These are phyloP conservation scores for Odontamblyopus lacepedii DNA, from an alignment of 2,797 vertebrate species.

Conservation along the genomic window DNA sequence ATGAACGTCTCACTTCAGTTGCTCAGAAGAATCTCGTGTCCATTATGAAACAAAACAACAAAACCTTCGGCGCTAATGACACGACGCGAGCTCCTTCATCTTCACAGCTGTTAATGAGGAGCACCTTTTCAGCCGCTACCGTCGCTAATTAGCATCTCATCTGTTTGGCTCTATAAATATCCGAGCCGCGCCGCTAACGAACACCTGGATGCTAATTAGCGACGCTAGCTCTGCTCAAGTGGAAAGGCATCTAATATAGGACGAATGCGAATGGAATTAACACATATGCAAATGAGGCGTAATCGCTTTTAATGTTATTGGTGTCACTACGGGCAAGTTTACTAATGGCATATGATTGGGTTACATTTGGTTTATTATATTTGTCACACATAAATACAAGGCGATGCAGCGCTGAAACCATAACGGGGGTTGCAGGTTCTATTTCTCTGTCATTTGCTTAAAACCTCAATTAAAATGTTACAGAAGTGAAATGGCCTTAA, in stretches of 20 bases:
- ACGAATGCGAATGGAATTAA: background rate
- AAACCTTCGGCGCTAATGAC: background rate
- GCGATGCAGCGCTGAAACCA: too few relatives aligned
- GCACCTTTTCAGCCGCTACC: slow-evolving; percentile 1
- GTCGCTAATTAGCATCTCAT: slow-evolving; percentile 4
- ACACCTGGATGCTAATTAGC: slow-evolving; percentile 32
- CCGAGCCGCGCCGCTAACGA: slow-evolving; percentile 16
- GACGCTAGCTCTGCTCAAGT: slow-evolving; percentile 1
- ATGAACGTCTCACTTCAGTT: background rate
- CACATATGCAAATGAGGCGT: background rate
- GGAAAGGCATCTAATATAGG: background rate
- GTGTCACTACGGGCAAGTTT: too few relatives aligned
- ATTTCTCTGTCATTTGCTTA: too few relatives aligned
- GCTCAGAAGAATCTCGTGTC: background rate
- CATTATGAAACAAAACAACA: background rate
- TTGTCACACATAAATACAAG: too few relatives aligned
- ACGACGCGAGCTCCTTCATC: background rate
- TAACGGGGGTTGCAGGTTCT: too few relatives aligned
- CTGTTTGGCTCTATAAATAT: slow-evolving; percentile 5
- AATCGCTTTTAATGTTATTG: background rate
- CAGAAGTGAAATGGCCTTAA: too few relatives aligned
- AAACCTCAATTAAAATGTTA: too few relatives aligned
- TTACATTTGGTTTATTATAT: too few relatives aligned
- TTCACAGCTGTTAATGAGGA: background rate
- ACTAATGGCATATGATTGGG: too few relatives aligned